A percentile compares a stretch with the other conserved stretches of the same genome.
These are phyloP conservation scores for Lottia gigantea DNA, from an alignment of 2,888 invertebrate genomes.

Conservation along the genomic window DNA sequence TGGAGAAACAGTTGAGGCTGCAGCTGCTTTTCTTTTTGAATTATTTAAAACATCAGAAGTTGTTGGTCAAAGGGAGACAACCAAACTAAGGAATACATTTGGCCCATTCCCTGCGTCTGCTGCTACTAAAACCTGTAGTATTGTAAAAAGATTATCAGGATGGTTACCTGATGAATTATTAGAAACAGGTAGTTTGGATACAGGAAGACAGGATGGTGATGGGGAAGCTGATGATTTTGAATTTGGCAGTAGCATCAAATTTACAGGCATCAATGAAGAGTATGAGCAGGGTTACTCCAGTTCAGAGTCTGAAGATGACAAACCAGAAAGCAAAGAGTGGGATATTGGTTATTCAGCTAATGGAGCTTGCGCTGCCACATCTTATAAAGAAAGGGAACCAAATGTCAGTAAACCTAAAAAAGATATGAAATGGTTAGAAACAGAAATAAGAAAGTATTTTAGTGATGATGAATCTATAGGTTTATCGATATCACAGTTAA, in stretches of 20 bases:
- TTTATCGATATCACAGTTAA: constrained; percentile 53
- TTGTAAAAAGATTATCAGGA: constrained; percentile 48
- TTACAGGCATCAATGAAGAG: constrained; percentile 28
- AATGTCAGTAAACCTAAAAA: constrained; percentile 17
- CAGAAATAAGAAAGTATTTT: constrained; percentile 48
- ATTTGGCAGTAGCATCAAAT: constrained; percentile 57
- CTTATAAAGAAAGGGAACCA: constrained; percentile 16
- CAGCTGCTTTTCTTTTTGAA: constrained; percentile 59
- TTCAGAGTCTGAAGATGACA: constrained; percentile 54
- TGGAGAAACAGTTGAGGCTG: constrained; percentile 54
- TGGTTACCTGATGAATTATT: constrained; percentile 54
- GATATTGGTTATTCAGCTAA: constrained; percentile 43
- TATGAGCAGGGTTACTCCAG: constrained; percentile 43
- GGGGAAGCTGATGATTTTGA: constrained; percentile 49
- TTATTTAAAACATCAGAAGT: constrained; percentile 50
- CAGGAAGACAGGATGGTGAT: constrained; percentile 47
- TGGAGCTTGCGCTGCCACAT: constrained; percentile 13
- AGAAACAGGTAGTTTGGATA: constrained; percentile 24
- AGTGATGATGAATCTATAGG: constrained; percentile 42
- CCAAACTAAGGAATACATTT: constrained; percentile 55
- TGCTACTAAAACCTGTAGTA: constrained; percentile 57
- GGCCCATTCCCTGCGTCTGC: constrained; percentile 63
- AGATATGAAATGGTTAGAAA: constrained; percentile 44
- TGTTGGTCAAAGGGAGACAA: constrained; percentile 54
- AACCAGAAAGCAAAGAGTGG: constrained; percentile 31